Evolutionary conservation across 2,113 vertebrate species (phyloP).

Genomic region (Alaudala cheleensis): DNA sequence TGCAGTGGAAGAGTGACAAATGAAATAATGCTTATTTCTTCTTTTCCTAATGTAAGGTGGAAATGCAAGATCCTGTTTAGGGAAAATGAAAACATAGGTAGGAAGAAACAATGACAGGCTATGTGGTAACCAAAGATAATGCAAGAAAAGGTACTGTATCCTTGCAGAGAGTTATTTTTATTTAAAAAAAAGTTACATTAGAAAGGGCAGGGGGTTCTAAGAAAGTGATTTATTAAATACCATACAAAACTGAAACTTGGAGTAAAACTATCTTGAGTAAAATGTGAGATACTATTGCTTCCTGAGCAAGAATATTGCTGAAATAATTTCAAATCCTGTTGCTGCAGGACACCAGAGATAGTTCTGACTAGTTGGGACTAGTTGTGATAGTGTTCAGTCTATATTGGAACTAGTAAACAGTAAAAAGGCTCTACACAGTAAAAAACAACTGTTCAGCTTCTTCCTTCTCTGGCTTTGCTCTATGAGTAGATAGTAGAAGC

Average conservation of each 20-base stretch:
- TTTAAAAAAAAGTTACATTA: background rate
- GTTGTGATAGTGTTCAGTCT: background rate
- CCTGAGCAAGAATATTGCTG: background rate
- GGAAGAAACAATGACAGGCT: background rate
- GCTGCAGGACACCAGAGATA: background rate
- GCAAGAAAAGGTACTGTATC: background rate
- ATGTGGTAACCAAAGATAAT: background rate
- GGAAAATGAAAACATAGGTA: background rate
- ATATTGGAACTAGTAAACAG: background rate
- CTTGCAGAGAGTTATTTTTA: background rate
- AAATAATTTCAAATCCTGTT: background rate
- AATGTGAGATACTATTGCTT: background rate
- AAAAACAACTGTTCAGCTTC: background rate
- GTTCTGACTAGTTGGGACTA: background rate
- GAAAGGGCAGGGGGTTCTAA: background rate
- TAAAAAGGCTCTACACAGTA: background rate
- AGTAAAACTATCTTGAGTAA: background rate
- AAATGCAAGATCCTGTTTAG: background rate
- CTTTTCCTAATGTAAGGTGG: background rate
- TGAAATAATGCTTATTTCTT: background rate
- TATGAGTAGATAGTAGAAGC: background rate
- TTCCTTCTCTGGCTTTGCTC: background rate
- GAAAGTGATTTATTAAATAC: background rate
- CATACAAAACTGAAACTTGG: background rate
- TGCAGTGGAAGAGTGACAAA: background rate